Conservation (phyloP, 2,113 vertebrate species). For the Psittacula cyanocephala region DNA sequence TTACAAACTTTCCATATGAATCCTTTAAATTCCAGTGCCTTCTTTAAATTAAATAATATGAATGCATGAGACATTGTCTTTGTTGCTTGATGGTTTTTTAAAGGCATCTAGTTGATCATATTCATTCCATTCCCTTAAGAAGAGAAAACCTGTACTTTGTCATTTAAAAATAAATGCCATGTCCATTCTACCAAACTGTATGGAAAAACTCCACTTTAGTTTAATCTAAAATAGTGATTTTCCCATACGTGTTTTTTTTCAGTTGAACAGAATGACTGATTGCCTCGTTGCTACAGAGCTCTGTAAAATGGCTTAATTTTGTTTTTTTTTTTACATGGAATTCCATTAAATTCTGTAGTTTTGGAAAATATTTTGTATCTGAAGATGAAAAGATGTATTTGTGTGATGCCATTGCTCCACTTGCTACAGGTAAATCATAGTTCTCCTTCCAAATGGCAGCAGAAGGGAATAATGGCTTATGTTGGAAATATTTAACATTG, state of each 20-base stretch:
- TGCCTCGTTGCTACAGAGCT: not conserved
- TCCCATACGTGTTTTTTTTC: not conserved
- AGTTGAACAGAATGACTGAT: not conserved
- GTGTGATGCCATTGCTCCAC: not conserved
- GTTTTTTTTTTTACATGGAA: not conserved
- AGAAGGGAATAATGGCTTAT: not conserved
- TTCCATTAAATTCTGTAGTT: not conserved
- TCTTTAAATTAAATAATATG: not conserved
- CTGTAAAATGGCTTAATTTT: not conserved
- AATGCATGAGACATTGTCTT: not conserved
- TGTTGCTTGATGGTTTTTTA: not conserved
- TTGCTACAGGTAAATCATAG: not conserved
- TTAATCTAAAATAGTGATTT: not conserved
- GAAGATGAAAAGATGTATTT: not conserved
- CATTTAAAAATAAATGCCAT: not conserved
- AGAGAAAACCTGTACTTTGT: not conserved
- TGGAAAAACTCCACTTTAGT: not conserved
- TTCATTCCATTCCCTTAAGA: not conserved
- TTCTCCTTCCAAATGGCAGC: not conserved
- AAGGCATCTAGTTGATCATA: not conserved
- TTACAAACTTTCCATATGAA: not conserved
- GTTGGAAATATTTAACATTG: not conserved
- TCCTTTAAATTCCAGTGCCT: not conserved
- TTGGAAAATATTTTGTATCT: not conserved
- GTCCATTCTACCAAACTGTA: not conserved